These are phyloP conservation scores for Seriola rivoliana DNA, from an alignment of 2,113 vertebrate species.

Conservation along the genomic window DNA sequence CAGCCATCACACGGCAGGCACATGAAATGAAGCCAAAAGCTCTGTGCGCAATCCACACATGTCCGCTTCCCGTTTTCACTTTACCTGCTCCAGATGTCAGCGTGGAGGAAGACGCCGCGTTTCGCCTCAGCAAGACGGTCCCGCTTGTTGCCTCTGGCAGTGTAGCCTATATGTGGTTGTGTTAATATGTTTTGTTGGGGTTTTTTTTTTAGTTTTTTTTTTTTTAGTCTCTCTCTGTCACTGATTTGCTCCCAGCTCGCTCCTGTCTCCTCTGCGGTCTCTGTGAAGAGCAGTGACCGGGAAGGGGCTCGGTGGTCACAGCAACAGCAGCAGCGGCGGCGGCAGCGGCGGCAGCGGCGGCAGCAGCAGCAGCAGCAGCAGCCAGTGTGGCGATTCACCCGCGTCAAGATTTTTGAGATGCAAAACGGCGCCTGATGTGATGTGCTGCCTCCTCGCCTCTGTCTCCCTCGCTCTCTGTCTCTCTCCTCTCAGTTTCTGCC, in stretches of 20 bases:
- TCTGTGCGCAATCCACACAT: slow-evolving; percentile 33
- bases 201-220: not conserved
- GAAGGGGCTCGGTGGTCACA: slow-evolving; percentile 31
- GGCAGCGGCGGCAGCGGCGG: no score
- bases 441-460: slow-evolving; percentile 66
- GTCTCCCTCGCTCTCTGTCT: slow-evolving; percentile 62
- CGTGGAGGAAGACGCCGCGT: slow-evolving; percentile 22
- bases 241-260: slow-evolving; percentile 49
- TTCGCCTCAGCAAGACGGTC: slow-evolving; percentile 41
- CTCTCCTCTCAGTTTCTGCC: slow-evolving; percentile 72
- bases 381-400: slow-evolving; percentile 35
- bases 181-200: not conserved
- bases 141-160: slow-evolving; percentile 41
- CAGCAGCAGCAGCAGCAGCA: slow-evolving; percentile 10
- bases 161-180: not conserved
- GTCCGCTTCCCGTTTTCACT: slow-evolving; percentile 35
- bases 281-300: slow-evolving; percentile 40
- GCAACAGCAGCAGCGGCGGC: not conserved
- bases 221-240: slow-evolving; percentile 24
- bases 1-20: slow-evolving; percentile 10
- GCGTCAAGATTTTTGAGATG: slow-evolving; percentile 52
- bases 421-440: slow-evolving; percentile 62
- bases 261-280: slow-evolving; percentile 45
- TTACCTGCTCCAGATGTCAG: slow-evolving; percentile 69
- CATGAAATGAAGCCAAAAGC: slow-evolving; percentile 29